phyloP scores from a whole-genome alignment of 2,113 vertebrate genomes.

The Sander lucioperca region DNA sequence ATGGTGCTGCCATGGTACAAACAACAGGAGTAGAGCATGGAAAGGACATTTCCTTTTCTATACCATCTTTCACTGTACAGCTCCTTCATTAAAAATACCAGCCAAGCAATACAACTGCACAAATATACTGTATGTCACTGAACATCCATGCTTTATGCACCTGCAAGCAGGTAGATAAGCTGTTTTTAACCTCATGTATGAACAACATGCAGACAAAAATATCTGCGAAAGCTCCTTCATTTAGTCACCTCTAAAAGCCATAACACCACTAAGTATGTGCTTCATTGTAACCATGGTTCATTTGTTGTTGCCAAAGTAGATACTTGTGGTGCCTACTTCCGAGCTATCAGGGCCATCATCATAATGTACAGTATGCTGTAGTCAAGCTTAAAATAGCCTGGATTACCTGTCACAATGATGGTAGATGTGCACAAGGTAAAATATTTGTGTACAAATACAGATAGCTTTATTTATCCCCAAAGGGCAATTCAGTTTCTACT shows the following conservation, averaged over 20 bases:
- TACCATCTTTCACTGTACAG: conserved; percentile 10
- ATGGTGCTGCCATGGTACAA: conserved; percentile 71
- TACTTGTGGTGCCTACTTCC: conserved; percentile 19
- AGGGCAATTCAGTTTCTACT: too few species aligned
- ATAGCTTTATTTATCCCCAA: too few species aligned
- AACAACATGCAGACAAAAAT: conserved; percentile 13
- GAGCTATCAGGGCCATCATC: conserved; percentile 23
- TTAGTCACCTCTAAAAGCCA: conserved; percentile 25
- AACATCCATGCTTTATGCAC: conserved; percentile 17
- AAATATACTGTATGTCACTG: neutral
- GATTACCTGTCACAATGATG: conserved; percentile 13
- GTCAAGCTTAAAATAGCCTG: conserved; percentile 20
- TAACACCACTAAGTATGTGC: neutral
- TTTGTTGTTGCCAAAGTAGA: conserved; percentile 25
- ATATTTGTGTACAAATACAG: too few species aligned
- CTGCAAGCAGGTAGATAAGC: neutral
- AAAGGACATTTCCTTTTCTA: conserved; percentile 40
- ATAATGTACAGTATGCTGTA: conserved; percentile 15
- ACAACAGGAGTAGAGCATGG: conserved; percentile 54
- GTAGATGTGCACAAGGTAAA: neutral
- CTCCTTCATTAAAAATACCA: conserved; percentile 31
- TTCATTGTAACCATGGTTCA: conserved; percentile 6
- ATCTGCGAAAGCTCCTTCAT: neutral
- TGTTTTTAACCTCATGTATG: conserved; percentile 30
- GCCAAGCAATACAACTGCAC: conserved; percentile 4